phyloP scores from a whole-genome alignment of 2,113 vertebrate genomes.

The Neodontobutis hainanensis region DNA sequence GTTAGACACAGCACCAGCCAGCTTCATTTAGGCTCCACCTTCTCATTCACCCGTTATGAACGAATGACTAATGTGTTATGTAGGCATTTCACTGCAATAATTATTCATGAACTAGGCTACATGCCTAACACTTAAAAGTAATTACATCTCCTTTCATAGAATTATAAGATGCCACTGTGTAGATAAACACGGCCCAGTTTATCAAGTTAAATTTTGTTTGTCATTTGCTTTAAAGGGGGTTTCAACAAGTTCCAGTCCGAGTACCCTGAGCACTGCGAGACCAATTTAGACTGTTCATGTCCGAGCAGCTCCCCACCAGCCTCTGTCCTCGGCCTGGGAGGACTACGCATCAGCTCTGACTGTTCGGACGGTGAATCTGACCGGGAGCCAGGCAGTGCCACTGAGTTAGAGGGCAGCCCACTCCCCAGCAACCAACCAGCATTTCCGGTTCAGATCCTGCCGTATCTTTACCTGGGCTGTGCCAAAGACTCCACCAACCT shows the following conservation, averaged over 20 bases:
- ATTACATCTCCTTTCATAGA: too few species aligned
- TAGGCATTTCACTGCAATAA: too few species aligned
- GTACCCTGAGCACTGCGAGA: slow-evolving; percentile 96
- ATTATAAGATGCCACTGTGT: too few species aligned
- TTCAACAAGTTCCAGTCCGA: slow-evolving; percentile 98
- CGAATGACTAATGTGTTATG: neutral
- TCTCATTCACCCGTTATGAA: neutral
- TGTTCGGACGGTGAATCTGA: slow-evolving; percentile 96
- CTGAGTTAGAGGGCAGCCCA: slow-evolving; percentile 94
- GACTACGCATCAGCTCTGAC: slow-evolving; percentile 94
- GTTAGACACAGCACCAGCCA: neutral
- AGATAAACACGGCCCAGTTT: too few species aligned
- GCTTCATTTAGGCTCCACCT: neutral
- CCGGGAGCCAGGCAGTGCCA: slow-evolving; percentile 94
- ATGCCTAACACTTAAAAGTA: too few species aligned
- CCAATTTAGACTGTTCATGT: slow-evolving; percentile 90
- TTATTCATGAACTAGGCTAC: too few species aligned
- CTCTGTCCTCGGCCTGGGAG: slow-evolving; percentile 91
- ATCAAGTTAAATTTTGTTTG: neutral
- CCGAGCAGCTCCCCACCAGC: slow-evolving; percentile 91
- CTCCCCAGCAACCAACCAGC: slow-evolving; percentile 92
- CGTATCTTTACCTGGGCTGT: slow-evolving; percentile 97
- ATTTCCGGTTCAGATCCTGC: slow-evolving; percentile 97
- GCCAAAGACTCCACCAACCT: slow-evolving; percentile 98
- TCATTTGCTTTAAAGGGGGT: slow-evolving; percentile 76